phyloP scores from a whole-genome alignment of 2,888 invertebrate species.

The Epinotia ramella region DNA sequence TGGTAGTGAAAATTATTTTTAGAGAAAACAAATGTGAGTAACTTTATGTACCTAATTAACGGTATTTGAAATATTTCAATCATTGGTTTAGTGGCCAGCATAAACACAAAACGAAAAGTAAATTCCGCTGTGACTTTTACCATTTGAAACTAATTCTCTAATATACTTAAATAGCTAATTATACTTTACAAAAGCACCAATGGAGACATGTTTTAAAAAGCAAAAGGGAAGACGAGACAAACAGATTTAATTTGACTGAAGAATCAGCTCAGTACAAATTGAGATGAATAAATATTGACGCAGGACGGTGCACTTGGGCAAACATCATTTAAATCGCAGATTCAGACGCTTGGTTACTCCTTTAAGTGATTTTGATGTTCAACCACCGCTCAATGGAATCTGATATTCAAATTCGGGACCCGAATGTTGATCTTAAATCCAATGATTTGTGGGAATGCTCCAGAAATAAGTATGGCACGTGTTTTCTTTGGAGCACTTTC shows the following conservation, averaged over 20 bases:
- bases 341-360: slow-evolving; percentile 57
- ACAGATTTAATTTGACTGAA: slow-evolving; percentile 28
- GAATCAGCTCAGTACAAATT: slow-evolving; percentile 36
- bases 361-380: slow-evolving; percentile 58
- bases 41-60: too few species aligned
- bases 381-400: slow-evolving; percentile 40
- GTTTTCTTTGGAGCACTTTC: slow-evolving; percentile 43
- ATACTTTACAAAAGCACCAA: slow-evolving; percentile 10
- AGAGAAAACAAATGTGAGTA: too few species aligned
- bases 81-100: too few species aligned
- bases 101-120: too few species aligned
- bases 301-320: slow-evolving; percentile 55
- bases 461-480: slow-evolving; percentile 39
- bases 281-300: slow-evolving; percentile 42
- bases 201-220: background rate
- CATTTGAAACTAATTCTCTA: background rate
- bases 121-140: background rate
- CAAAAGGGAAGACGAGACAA: slow-evolving; percentile 21
- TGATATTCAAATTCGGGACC: slow-evolving; percentile 47
- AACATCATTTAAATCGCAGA: slow-evolving; percentile 66
- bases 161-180: background rate
- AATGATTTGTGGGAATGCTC: slow-evolving; percentile 44
- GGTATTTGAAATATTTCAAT: too few species aligned
- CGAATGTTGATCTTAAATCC: slow-evolving; percentile 47
- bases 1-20: too few species aligned